Evolutionary conservation across 1,140 invertebrate genomes (phyloP).

Genomic region (Bradysia coprophila): DNA sequence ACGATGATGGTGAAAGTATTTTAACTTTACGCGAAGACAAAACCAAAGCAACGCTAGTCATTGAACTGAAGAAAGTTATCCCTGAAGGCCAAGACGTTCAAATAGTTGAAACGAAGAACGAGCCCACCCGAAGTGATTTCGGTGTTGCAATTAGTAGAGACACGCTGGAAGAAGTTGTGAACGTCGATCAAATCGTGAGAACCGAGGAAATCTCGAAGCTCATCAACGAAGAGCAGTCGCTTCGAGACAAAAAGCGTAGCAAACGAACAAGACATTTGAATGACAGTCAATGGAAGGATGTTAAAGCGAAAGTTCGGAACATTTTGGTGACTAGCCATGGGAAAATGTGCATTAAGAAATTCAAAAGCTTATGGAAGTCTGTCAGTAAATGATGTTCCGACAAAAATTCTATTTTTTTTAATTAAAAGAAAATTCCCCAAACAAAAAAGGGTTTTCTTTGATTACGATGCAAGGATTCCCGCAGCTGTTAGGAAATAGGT

Average conservation of each 20-base stretch:
- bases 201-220: not conserved
- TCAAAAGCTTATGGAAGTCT: not conserved
- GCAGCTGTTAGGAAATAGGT: too few relatives aligned
- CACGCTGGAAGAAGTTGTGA: not conserved
- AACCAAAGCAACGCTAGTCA: not conserved
- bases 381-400: too few relatives aligned
- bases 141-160: not conserved
- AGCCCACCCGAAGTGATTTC: not conserved
- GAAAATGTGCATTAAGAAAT: not conserved
- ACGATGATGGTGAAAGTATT: not conserved
- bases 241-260: not conserved
- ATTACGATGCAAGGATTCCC: too few relatives aligned
- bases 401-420: too few relatives aligned
- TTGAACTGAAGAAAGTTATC: not conserved
- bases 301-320: not conserved
- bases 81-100: too few relatives aligned
- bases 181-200: not conserved
- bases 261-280: not conserved
- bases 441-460: too few relatives aligned
- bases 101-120: too few relatives aligned
- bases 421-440: too few relatives aligned
- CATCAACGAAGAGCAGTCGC: not conserved
- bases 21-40: not conserved
- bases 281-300: not conserved
- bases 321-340: not conserved